Evolutionary conservation across 2,113 vertebrate genomes (phyloP).

Genomic region (Gobio gobio): DNA sequence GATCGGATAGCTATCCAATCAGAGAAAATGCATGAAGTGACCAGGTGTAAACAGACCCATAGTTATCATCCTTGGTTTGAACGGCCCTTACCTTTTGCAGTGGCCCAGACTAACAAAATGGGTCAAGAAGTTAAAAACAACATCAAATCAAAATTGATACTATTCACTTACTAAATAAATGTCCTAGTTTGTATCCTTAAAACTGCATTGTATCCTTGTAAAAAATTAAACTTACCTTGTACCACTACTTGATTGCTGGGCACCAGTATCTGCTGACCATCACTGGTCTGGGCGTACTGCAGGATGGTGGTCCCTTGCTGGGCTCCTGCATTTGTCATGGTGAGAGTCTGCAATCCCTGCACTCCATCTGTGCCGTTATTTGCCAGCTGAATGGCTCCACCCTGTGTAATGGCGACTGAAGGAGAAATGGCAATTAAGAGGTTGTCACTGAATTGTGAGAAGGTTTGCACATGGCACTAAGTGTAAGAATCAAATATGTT

Average conservation of each 20-base stretch:
- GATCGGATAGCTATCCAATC: no score
- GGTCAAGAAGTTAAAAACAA: not conserved
- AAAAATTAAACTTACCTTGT: conserved; percentile 82
- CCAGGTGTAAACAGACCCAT: no score
- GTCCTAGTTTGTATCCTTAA: not conserved
- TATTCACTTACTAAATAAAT: not conserved
- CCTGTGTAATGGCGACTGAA: conserved; percentile 97
- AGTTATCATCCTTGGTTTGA: no score
- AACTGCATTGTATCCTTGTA: not conserved
- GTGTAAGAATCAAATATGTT: not conserved
- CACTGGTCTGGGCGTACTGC: conserved; percentile 97
- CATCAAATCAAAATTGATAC: not conserved
- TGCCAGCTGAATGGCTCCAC: conserved; percentile 96
- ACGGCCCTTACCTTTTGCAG: not conserved
- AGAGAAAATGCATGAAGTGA: no score
- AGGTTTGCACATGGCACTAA: not conserved
- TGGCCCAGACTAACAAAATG: not conserved
- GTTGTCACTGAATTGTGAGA: not conserved
- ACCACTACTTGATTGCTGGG: conserved; percentile 99
- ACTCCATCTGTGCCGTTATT: conserved; percentile 97
- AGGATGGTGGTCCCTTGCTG: conserved; percentile 95
- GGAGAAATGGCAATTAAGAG: conserved; percentile 29
- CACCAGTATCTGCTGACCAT: conserved; percentile 97
- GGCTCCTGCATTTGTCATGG: conserved; percentile 91
- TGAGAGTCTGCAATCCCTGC: conserved; percentile 93